phyloP scores from a whole-genome alignment of 2,888 invertebrate species.

The Alloplasta piceator region DNA sequence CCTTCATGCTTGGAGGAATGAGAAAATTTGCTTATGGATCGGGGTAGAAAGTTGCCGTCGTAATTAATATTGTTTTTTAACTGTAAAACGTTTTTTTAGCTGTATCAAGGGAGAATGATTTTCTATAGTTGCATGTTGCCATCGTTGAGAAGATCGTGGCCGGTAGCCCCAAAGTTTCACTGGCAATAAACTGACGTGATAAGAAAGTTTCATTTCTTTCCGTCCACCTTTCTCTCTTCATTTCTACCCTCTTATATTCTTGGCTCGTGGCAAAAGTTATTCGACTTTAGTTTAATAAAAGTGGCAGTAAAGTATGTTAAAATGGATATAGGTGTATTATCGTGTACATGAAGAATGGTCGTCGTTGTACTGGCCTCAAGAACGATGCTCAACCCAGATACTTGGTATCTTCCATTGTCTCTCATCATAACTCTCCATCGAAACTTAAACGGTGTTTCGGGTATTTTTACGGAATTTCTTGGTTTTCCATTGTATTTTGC shows the following conservation, averaged over 20 bases:
- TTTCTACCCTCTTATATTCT: constrained; percentile 19
- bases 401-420: constrained; percentile 36
- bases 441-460: constrained; percentile 47
- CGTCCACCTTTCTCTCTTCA: background rate
- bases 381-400: constrained; percentile 21
- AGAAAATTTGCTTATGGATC: background rate
- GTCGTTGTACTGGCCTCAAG: constrained; percentile 9
- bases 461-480: constrained; percentile 37
- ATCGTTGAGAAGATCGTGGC: constrained; percentile 13
- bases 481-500: constrained; percentile 26
- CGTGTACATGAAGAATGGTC: constrained; percentile 8
- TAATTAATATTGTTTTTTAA: constrained; percentile 38
- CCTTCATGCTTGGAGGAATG: background rate
- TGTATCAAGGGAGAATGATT: constrained; percentile 15
- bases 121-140: constrained; percentile 3
- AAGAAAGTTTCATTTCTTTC: constrained; percentile 37
- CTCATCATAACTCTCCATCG: constrained; percentile 14
- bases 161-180: constrained; percentile 25
- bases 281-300: constrained; percentile 47
- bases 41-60: background rate
- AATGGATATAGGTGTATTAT: constrained; percentile 28
- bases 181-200: constrained; percentile 41
- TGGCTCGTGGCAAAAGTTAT: constrained; percentile 46
- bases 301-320: constrained; percentile 30
- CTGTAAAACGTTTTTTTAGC: constrained; percentile 10